Evolutionary conservation across 1,140 invertebrate species (phyloP), one percentile per base, ranked within the genome.

Genomic region (Apis laboriosa): DNA sequence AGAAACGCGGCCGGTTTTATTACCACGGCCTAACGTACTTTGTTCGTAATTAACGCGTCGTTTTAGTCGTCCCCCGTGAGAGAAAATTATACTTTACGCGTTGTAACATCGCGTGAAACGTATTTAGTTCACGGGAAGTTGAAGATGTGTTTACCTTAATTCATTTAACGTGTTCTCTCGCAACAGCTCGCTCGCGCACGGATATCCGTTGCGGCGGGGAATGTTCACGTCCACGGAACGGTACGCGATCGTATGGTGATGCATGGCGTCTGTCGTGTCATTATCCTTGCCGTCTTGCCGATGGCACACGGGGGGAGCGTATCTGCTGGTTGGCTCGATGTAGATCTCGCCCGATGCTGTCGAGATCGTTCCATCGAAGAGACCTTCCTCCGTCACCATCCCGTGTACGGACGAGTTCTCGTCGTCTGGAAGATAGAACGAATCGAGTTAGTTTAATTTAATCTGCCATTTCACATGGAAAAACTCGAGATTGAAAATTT

Each of bases 291-390:
- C 77, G n/a, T 80, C 71, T 34, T 80, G 60, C 2, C 68, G 63
- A 53, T 82, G 83, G 58, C 83, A 82, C 12, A 70, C 67, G 0
- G 73, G 60, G 2, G 86, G 83, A 43, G 94, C 91, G 93, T 98
- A 98, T 88, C 97, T 95, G 80, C 95, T 95, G 49, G 97, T 94
- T 28, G 97, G 97, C 92, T 99, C 98, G 68, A 99, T 95, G 92
- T 98, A 98, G 94, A 97, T 97, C 82, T 98, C 96, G 86, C 97
- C 96, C 53, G 95, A 91, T 12, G 94, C 92, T 1, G 97, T 97
- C 80, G 95, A 95, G 83, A 99, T 97, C 49, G 97, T 97, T 28
- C 98, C 98, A 92, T 99, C 98, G 91, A 99, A 97, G 34, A 98
- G 94, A 75, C 98, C 98, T 72, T 98, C 96, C 66, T 95, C 94